A percentile compares a stretch with the other conserved stretches of the same genome.
Evolutionary conservation across 2,113 vertebrate species (phyloP).

Genomic region (Hippocampus abdominalis): DNA sequence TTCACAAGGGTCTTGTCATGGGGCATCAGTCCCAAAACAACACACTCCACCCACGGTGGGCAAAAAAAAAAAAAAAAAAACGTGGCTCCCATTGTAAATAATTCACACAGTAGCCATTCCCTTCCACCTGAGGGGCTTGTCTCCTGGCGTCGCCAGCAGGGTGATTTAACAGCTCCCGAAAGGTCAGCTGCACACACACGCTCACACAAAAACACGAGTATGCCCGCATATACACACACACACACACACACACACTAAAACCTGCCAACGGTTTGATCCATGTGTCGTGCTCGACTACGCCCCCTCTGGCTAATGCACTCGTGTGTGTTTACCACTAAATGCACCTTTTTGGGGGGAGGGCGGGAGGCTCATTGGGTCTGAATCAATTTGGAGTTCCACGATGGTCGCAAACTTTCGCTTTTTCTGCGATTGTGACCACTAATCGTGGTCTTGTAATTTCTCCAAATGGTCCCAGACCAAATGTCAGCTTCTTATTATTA

Average conservation of each 20-base stretch:
- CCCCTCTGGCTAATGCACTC: constrained; percentile 60
- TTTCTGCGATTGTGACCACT: too few relatives aligned
- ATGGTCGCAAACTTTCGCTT: background rate
- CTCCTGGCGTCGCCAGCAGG: constrained; percentile 79
- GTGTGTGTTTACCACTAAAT: constrained; percentile 67
- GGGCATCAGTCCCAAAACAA: constrained; percentile 59
- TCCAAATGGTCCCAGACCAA: too few relatives aligned
- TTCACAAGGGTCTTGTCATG: constrained; percentile 58
- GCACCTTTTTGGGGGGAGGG: constrained; percentile 6
- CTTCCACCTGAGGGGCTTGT: constrained; percentile 81
- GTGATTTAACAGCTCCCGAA: constrained; percentile 77
- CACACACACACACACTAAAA: constrained; percentile 31
- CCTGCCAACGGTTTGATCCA: constrained; percentile 47
- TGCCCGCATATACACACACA: constrained; percentile 5
- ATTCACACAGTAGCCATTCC: constrained; percentile 76
- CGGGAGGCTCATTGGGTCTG: background rate
- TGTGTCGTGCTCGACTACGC: constrained; percentile 30
- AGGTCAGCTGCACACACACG: constrained; percentile 61
- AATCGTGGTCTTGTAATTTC: too few relatives aligned
- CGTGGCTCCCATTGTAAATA: constrained; percentile 74
- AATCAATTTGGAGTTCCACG: background rate
- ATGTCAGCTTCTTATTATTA: too few relatives aligned
- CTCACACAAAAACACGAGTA: constrained; percentile 10
- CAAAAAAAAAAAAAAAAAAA: constrained; percentile 7
- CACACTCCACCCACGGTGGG: constrained; percentile 36